Base-by-base conservation (phyloP, 2,797 vertebrate genomes). In the Lepilemur ruficaudatus region DNA sequence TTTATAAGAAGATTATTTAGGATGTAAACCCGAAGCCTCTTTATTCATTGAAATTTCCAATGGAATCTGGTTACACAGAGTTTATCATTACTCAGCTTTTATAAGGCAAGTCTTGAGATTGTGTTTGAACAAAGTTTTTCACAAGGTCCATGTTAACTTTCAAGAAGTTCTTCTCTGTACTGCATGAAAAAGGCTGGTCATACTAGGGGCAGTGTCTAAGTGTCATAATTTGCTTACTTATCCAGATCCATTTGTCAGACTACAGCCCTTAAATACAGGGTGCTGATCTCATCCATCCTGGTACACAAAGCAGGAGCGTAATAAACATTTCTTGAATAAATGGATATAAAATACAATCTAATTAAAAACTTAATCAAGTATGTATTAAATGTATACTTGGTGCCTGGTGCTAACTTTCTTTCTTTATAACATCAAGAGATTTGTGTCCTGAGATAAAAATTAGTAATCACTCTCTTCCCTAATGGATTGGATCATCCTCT, bases 401-500 rank as follows among this genome's bases (percentile, higher is more conserved):
- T 92, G 4, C 43, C 28, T 38, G 18, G 5, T 11, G 72, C 6
- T 61, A 22, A 80, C 43, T 80, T 11, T 89, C 4, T 9, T 82
- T 75, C 25, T 78, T 63, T 78, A 52, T 3, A 35, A 22, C n/a
- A 73, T 67, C n/a, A 73, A 87, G 23, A 90, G 17, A 87, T 96
- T 61, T 80, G 14, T 57, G 30, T 79, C 43, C 41, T 81, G 35
- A 82, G 38, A 48, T 55, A 83, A 94, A 95, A 89, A 95, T 86
- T 97, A 99, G 98, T 98, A 98, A 98, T 98, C 97, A 93, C 97
- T 96, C 72, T 83, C 67, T 72, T 97, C 91, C 93, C 97, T 98
- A 98, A 97, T 73, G 43, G 59, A 86, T 95, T 98, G 76, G 92
- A 25, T 83, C 95, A 96, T 98, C 93, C 96, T 98, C 73, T 93